A percentile compares a stretch with the other conserved stretches of the same genome.
These are phyloP conservation scores for Scaptomyza montana DNA, from an alignment of 1,140 invertebrate species.

Conservation along the genomic window DNA sequence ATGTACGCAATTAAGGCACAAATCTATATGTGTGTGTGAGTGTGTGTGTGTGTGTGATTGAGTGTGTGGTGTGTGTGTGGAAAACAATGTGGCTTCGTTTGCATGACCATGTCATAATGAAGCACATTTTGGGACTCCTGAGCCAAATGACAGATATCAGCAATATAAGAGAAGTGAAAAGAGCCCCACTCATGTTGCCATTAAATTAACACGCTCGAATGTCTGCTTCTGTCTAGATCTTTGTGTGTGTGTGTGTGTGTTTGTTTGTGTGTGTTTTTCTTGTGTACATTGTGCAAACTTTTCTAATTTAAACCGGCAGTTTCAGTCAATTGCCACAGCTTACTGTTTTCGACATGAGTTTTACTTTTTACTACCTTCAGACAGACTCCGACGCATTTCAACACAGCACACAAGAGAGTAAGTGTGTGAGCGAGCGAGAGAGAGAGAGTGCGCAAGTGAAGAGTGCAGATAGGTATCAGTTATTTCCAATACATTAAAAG, in stretches of 20 bases:
- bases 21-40: constrained; percentile 8
- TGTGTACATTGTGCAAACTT: constrained; percentile 78
- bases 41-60: constrained; percentile 5
- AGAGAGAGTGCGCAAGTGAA: constrained; percentile 7
- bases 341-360: constrained; percentile 80
- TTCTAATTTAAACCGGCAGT: constrained; percentile 81
- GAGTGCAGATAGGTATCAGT: constrained; percentile 38
- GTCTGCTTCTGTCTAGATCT: constrained; percentile 16
- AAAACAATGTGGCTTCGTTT: constrained; percentile 54
- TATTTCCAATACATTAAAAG: constrained; percentile 81
- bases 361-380: constrained; percentile 76
- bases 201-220: constrained; percentile 79
- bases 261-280: constrained; percentile 32
- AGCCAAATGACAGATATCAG: constrained; percentile 42
- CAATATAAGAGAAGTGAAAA: constrained; percentile 13
- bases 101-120: constrained; percentile 55
- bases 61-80: constrained; percentile 15
- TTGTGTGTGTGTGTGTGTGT: background rate
- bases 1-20: constrained; percentile 47
- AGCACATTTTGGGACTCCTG: constrained; percentile 22
- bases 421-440: background rate
- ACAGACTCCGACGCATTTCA: constrained; percentile 49
- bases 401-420: constrained; percentile 2
- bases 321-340: constrained; percentile 81
- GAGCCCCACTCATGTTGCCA: constrained; percentile 54